A percentile compares a stretch with the other conserved stretches of the same genome.
phyloP scores from a whole-genome alignment of 1,140 invertebrate species.

The Heliconius hewitsoni region DNA sequence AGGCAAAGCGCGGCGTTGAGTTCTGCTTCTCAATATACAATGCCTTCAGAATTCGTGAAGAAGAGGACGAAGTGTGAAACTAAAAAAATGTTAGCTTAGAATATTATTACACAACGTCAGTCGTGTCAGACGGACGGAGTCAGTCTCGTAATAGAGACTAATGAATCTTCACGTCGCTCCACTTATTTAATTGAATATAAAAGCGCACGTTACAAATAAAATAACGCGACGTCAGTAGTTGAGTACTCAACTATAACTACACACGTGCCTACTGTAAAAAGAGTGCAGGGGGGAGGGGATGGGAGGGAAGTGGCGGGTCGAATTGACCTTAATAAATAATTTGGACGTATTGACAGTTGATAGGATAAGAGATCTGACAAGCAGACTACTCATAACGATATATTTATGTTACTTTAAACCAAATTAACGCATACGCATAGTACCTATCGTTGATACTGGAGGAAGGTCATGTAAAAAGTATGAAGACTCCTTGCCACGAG shows the following conservation, averaged over 20 bases:
- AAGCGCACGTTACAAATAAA: neutral
- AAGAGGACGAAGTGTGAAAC: neutral
- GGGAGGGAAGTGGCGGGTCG: neutral
- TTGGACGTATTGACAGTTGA: neutral
- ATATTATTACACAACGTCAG: neutral
- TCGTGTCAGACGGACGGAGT: neutral
- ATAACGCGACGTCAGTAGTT: neutral
- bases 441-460: too few species aligned
- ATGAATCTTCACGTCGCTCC: neutral
- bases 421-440: neutral
- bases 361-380: neutral
- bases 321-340: neutral
- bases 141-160: neutral
- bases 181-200: conserved; percentile 9
- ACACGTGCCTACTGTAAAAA: neutral
- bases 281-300: neutral
- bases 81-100: neutral
- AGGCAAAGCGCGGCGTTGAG: too few species aligned
- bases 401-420: neutral
- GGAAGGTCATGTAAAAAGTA: too few species aligned
- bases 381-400: neutral
- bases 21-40: too few species aligned
- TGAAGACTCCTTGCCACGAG: too few species aligned
- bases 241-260: neutral
- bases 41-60: too few species aligned